Evolutionary conservation across 1,140 invertebrate genomes (phyloP).

Genomic region (Homalodisca vitripennis): DNA sequence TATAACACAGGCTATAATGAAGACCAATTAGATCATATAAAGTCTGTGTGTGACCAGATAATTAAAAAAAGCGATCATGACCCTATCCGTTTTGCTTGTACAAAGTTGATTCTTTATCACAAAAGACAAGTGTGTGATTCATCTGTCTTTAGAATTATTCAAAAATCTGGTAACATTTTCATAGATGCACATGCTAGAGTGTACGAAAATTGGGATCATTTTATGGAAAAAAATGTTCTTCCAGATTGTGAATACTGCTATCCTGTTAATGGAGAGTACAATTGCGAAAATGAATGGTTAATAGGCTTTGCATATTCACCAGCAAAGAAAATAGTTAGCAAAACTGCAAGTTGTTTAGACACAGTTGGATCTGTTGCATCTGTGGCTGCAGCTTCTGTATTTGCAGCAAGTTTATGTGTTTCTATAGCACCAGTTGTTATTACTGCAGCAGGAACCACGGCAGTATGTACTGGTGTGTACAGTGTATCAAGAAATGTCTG

Average conservation of each 20-base stretch:
- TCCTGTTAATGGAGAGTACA: conserved; percentile 3
- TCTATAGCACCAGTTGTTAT: conserved; percentile 6
- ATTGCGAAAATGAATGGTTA: neutral
- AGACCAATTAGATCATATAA: neutral
- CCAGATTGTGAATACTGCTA: conserved; percentile 21
- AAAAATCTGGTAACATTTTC: neutral
- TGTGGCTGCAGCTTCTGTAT: neutral
- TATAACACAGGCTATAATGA: conserved; percentile 9
- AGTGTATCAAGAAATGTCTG: neutral
- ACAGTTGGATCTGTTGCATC: conserved; percentile 9
- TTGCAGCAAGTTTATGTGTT: neutral
- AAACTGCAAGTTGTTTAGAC: conserved; percentile 14
- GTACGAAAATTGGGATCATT: neutral
- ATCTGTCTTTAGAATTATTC: conserved; percentile 20
- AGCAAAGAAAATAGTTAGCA: neutral
- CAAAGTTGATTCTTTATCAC: conserved; percentile 1
- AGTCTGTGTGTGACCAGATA: conserved; percentile 10
- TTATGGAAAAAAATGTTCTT: conserved; percentile 13
- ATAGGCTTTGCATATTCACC: neutral
- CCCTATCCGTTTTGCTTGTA: conserved; percentile 17
- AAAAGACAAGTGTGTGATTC: neutral
- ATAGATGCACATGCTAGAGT: conserved; percentile 17
- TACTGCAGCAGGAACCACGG: neutral
- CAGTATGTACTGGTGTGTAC: conserved; percentile 9
- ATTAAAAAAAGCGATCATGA: conserved; percentile 22